These are phyloP conservation scores for Drosophila nr. perissopoda DNA, from an alignment of 2,888 invertebrate species.

Conservation along the genomic window DNA sequence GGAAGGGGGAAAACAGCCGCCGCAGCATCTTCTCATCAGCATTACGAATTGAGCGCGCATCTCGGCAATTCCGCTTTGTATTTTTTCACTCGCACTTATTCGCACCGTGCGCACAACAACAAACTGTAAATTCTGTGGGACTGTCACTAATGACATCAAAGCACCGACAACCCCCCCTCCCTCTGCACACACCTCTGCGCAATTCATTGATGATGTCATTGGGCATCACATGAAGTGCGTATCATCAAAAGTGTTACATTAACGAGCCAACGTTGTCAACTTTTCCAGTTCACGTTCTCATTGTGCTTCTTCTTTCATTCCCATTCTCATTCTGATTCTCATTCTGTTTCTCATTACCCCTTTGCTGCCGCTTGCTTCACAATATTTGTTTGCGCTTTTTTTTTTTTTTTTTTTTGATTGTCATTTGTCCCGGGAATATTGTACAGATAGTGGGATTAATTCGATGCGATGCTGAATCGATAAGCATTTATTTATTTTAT, in stretches of 20 bases:
- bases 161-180: conserved; percentile 9
- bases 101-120: conserved; percentile 16
- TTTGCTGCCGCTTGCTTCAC: neutral
- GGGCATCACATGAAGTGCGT: conserved; percentile 52
- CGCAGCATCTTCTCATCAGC: conserved; percentile 8
- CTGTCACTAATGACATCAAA: conserved; percentile 55
- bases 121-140: conserved; percentile 51
- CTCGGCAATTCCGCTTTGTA: conserved; percentile 1
- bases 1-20: neutral
- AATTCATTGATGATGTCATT: conserved; percentile 50
- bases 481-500: conserved; percentile 30
- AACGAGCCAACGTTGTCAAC: conserved; percentile 26
- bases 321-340: neutral
- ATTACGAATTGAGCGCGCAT: conserved; percentile 26
- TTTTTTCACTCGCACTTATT: conserved; percentile 13
- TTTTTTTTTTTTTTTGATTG: neutral
- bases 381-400: neutral
- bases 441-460: conserved; percentile 1
- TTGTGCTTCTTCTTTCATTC: neutral
- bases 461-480: conserved; percentile 26
- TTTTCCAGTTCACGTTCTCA: conserved; percentile 4
- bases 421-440: conserved; percentile 6
- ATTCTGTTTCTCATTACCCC: neutral
- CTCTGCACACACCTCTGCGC: neutral
- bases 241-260: conserved; percentile 45